Base-by-base conservation (phyloP, 2,888 invertebrate species). In the Tiphia femorata region DNA sequence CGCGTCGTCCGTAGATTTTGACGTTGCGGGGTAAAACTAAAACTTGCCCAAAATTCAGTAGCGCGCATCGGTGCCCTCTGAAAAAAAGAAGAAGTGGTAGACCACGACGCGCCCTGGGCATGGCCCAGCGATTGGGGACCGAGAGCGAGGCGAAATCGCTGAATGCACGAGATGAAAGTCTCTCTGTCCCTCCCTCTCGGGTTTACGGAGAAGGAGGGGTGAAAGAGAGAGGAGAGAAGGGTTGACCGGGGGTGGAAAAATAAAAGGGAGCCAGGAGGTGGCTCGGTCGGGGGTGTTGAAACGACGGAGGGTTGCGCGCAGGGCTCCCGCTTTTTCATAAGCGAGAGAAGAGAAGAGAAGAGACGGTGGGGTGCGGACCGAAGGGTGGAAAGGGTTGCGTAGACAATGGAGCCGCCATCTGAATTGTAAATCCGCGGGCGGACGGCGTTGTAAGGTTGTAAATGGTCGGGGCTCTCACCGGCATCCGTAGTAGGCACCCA, bases 401-500 rank as follows among this genome's bases (percentile, higher is more conserved):
- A 74, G 70, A 78, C 79, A 74, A 77, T 78, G 71, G 62, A 14
- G 57, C 50, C 69, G 69, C 68, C 71, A 79, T 80, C 73, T 79
- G 75, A 78, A 81, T 80, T 81, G 77, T 77, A 78, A 79, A 81
- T 79, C 69, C 61, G n/a, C n/a, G n/a, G n/a, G n/a, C n/a, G n/a
- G n/a, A n/a, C n/a, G 62, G 64, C 71, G 64, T 68, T 68, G 73
- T 67, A 73, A 73, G 77, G 78, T 77, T 74, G 72, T 72, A 75
- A 74, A 75, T 67, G 70, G 62, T 62, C 68, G 58, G n/a, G n/a
- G n/a, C n/a, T n/a, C n/a, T n/a, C n/a, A n/a, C n/a, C n/a, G n/a
- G n/a, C n/a, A n/a, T n/a, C n/a, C n/a, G n/a, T n/a, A n/a, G n/a
- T n/a, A n/a, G n/a, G n/a, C n/a, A n/a, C n/a, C n/a, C n/a, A n/a